These are phyloP conservation scores for Lacerta bilineata DNA, from an alignment of 2,797 vertebrate species.

Conservation along the genomic window DNA sequence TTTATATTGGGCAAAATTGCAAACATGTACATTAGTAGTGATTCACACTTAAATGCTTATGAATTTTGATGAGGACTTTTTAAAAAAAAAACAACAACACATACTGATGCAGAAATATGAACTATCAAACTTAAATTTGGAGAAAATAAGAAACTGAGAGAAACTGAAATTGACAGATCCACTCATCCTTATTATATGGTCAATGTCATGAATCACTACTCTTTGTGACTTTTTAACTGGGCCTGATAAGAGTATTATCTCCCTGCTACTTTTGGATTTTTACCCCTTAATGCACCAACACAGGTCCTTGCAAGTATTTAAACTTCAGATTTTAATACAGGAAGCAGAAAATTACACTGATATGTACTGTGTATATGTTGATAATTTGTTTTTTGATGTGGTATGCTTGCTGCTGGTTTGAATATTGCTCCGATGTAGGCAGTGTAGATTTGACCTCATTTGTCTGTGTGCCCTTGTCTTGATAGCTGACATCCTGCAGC, in stretches of 20 bases:
- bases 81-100: no score
- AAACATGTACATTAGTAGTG: no score
- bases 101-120: no score
- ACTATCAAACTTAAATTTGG: no score
- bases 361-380: neutral
- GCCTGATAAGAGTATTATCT: neutral
- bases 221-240: neutral
- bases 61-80: no score
- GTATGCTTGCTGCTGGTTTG: neutral
- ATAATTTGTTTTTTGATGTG: neutral
- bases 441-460: slow-evolving; percentile 27
- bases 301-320: neutral
- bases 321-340: neutral
- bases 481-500: slow-evolving; percentile 64
- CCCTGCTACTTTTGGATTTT: neutral
- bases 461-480: slow-evolving; percentile 36
- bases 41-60: no score
- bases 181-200: no score
- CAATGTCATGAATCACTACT: neutral
- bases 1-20: no score
- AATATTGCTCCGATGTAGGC: neutral
- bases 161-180: no score
- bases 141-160: no score
- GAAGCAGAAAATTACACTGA: neutral
- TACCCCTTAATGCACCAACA: no score